Percentiles rank a stretch among this genome's conserved stretches.
phyloP scores from a whole-genome alignment of 2,113 vertebrate genomes.

The Neotoma lepida region DNA sequence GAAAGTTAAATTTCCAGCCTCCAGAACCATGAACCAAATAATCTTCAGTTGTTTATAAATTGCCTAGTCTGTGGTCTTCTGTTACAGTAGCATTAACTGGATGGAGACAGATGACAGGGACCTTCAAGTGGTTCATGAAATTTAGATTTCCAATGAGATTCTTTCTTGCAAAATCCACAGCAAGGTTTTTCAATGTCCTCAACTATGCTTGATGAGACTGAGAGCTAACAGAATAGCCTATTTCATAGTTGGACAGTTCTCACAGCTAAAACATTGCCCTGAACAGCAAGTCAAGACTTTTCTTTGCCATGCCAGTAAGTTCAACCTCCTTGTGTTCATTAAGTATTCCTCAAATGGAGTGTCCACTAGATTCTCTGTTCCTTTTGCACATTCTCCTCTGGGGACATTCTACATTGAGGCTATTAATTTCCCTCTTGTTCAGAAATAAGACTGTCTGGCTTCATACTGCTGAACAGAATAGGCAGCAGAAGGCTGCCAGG shows the following conservation, averaged over 20 bases:
- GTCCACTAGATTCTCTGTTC: neutral
- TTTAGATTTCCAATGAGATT: neutral
- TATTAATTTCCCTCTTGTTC: neutral
- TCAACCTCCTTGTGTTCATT: neutral
- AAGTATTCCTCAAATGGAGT: neutral
- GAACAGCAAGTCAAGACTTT: neutral
- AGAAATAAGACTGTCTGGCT: conserved; percentile 9
- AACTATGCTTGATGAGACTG: neutral
- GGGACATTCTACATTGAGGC: neutral
- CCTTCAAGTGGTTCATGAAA: neutral
- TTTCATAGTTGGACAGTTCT: neutral
- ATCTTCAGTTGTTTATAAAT: neutral
- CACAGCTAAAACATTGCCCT: neutral
- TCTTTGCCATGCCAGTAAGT: neutral
- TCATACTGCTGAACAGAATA: neutral
- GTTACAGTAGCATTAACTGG: neutral
- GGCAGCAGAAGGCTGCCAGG: neutral
- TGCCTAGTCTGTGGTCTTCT: neutral
- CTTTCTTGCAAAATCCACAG: neutral
- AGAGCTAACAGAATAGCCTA: neutral
- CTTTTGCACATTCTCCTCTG: neutral
- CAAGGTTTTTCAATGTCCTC: neutral
- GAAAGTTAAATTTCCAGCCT: neutral
- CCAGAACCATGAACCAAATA: neutral
- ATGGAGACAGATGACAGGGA: neutral